Base-by-base conservation (phyloP, 2,888 invertebrate genomes). In the Penaeus monodon region DNA sequence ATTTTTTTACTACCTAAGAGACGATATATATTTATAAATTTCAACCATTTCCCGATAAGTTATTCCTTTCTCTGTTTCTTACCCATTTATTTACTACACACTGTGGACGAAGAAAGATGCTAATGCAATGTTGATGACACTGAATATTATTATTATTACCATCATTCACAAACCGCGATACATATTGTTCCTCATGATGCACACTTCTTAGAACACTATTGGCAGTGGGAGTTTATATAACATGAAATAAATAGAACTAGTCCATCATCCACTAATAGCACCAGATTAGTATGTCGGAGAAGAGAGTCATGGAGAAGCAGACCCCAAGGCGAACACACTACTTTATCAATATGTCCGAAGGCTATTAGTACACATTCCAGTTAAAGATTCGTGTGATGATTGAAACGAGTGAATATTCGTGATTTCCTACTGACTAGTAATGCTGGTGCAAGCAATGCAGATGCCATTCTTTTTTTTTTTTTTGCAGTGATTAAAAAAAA, bases 381-480 rank as follows among this genome's bases (percentile, higher is more conserved):
- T 22, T 65, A 57, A 57, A 57, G 2, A 57, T 57, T 63, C 68
- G 68, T 38, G 68, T 78, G 57, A 57, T 57, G 57, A 57, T 57
- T 57, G 22, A 70, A 76, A n/a, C 27, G 65, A 84, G 84, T 78
- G 63, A 29, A 82, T 74, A 82, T 76, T 64, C 29, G 74, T 63
- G 77, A 82, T 38, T 82, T 74, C 76, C 82, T 84, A 77, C 66
- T 84, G 84, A 84, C 84, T 84, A 84, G 84, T 84, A 83, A 84
- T 78, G 84, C 84, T 78, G 79, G 84, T 78, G 70, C 84, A 84
- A 84, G 84, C 84, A 63, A 68, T 70, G 84, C 84, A 79, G 63
- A 84, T 63, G 70, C 84, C 79, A 84, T 57, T 68, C 68, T 78
- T 77, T 68, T 38, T 38, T 38, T 38, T 2, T 6, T 81, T 83